Evolutionary conservation across 2,888 invertebrate species (phyloP), one percentile per base, ranked within the genome.

Genomic region (Lasioglossum morio): DNA sequence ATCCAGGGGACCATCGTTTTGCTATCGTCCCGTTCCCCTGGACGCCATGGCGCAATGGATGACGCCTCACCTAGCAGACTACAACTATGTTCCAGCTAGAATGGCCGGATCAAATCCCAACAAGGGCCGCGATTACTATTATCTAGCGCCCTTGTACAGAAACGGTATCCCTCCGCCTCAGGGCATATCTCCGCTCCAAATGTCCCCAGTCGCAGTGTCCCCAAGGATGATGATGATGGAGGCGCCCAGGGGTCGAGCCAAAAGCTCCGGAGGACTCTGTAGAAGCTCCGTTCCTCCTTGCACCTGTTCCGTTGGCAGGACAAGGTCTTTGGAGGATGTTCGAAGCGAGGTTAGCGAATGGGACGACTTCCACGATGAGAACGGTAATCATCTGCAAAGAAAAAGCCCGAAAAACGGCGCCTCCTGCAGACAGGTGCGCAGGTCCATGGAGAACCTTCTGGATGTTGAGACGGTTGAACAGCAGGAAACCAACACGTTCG

Each of bases 271-370:
- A 2, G 93, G 92, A 7, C 84, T 88, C 10, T 92, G 89, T 37
- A 92, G 90, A 48, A 92, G 89, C 81, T 93, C 87, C 77, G 92
- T 91, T 4, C 93, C 95, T n/a, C 95, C 95, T 88, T 97, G 97
- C 91, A 96, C 97, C 37, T 97, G 97, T 93, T 96, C 96, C 75
- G 92, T 95, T 14, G 95, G 95, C 4, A 96, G 97, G 73, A 97
- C 97, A 27, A 96, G 97, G 80, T 97, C 97, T 3, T 96, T 97
- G 94, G 97, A 97, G 92, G 97, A 97, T 92, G 97, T 97, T 23
- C 96, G 97, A 73, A 96, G 97, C 37, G 97, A 97, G 84, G 96
- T 97, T 73, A 96, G 96, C 92, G 96, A 96, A 81, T 97, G 97
- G 97, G 96, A 97, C 88, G 96, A 95, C 69, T 95, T 96, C 88